Base-by-base conservation (phyloP, 2,888 invertebrate genomes). In the Athalia circularis region DNA sequence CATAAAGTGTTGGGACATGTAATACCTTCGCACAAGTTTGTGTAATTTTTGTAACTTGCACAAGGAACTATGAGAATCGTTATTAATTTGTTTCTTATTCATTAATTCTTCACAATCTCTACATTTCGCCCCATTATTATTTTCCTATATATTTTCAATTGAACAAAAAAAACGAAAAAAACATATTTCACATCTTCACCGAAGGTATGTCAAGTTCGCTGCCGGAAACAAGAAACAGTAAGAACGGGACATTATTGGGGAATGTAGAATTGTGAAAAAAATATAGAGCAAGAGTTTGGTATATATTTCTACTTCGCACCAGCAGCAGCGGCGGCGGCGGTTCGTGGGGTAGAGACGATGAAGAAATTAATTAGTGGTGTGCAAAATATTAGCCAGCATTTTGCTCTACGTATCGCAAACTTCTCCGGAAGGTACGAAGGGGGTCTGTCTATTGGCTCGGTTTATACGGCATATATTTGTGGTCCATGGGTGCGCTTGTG, bases 311-410 rank as follows among this genome's bases (percentile, higher is more conserved):
- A 29, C 29, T 29, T 0, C 2, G 52, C 68, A 61, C 65, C n/a
- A 8, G 4, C 47, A 13, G 47, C 15, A 68, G 29, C 29, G 2
- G 29, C 2, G 29, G 29, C 29, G 29, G 29, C 29, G 29, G 29
- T 29, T 29, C 29, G 29, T 29, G 29, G 29, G 29, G 29, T 29
- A 29, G 29, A 29, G 29, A 29, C 29, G 2, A 68, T 68, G 43
- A 68, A 68, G 68, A 68, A 68, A 52, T 68, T 68, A 68, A 68
- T 68, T 68, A 68, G 68, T 54, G 52, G 68, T 54, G 52, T 68
- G 52, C 52, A 54, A 68, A 68, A 52, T 68, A 68, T 68, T 68
- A 68, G 68, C 52, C 52, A 68, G 54, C 29, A 52, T 43, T 65
- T 48, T 13, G 9, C 48, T 65, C 47, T 65, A 0, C 29, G 29